Evolutionary conservation across 2,113 vertebrate genomes (phyloP), one percentile per base, ranked within the genome.

Genomic region (Paedocypris sp.): DNA sequence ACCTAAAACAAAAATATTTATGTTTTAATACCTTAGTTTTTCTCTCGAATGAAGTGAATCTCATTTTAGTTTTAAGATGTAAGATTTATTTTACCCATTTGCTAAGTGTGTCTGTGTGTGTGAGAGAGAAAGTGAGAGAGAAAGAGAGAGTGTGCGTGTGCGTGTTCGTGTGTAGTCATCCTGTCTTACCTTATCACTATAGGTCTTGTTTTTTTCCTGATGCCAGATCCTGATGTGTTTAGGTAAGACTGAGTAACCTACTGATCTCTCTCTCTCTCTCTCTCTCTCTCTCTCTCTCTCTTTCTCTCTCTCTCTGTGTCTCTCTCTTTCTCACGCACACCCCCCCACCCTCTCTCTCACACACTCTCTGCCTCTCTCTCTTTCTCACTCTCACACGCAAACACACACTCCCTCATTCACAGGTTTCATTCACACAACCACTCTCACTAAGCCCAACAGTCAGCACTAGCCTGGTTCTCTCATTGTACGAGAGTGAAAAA

Each of bases 391-490:
- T 12, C 25, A 5, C 18, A 9, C 10, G 35, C 9, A 49, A 9
- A 19, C 67, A 4, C 12, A 28, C 41, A 26, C 46, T 19, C 50
- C 25, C 7, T 46, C 49, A 1, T 64, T 70, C 60, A 70, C 71
- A 3, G 66, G 73, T 66, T 50, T 54, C 43, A 53, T 49, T 32
- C 38, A 38, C 15, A 29, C 22, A 29, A 16, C 48, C 60, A 67
- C 45, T 52, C 59, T 66, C 62, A 29, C 60, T 74, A 73, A 73
- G 64, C 69, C 43, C 63, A 65, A 77, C 48, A 65, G 77, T 83
- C 82, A 83, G 81, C 82, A 86, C 54, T 84, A 58, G 41, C 58
- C 29, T 26, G 11, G 62, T 51, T 61, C 64, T 68, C 63, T 70
- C 75, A 79, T 78, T 81, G 78, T 73, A 60, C 35, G 60, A 6